A percentile compares a stretch with the other conserved stretches of the same genome.
Evolutionary conservation across 2,888 invertebrate genomes (phyloP).

Genomic region (Lysandra bellargus): DNA sequence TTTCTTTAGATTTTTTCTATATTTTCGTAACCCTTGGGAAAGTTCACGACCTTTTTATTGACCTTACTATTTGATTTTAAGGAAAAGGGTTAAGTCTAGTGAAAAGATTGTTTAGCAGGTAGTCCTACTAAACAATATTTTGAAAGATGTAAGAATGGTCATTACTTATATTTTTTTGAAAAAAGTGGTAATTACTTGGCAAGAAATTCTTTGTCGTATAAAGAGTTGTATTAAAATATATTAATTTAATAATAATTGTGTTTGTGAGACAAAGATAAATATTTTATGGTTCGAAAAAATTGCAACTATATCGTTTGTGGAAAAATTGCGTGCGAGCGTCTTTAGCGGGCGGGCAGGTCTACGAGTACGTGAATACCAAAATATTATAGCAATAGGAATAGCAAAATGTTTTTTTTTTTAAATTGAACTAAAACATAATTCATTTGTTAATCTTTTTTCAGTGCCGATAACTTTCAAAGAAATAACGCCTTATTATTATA

Average conservation of each 20-base stretch:
- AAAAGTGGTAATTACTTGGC: neutral
- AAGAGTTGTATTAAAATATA: neutral
- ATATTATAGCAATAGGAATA: too few relatives aligned
- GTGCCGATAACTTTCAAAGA: too few relatives aligned
- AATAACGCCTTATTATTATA: neutral
- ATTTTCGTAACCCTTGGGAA: constrained; percentile 38
- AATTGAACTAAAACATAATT: too few relatives aligned
- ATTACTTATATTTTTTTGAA: neutral
- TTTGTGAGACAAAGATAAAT: neutral
- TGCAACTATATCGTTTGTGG: too few relatives aligned
- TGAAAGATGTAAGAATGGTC: neutral
- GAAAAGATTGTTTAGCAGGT: too few relatives aligned
- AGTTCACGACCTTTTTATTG: constrained; percentile 37
- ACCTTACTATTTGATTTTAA: neutral
- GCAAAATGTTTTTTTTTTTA: too few relatives aligned
- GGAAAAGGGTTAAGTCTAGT: constrained; percentile 23
- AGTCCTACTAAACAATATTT: neutral
- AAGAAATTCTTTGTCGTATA: neutral
- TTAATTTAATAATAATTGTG: neutral
- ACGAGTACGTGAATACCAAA: too few relatives aligned
- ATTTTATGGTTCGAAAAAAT: too few relatives aligned
- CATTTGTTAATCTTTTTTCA: too few relatives aligned
- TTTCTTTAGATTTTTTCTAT: constrained; percentile 1
- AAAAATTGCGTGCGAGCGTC: too few relatives aligned
- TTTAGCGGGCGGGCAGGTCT: too few relatives aligned